phyloP scores from a whole-genome alignment of 2,797 vertebrate genomes.

The Enteromius viviparus region DNA sequence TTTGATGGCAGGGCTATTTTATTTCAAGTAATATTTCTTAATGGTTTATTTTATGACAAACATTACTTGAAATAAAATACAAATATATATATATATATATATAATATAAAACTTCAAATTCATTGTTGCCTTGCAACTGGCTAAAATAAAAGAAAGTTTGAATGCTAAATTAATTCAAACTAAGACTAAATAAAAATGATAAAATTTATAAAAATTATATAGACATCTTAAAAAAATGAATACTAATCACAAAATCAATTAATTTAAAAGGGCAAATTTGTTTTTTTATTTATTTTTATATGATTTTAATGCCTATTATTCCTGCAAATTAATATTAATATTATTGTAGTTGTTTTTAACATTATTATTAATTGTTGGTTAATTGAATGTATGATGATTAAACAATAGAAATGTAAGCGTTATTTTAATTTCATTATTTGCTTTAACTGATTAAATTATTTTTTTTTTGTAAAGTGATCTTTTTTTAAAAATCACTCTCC shows the following conservation, averaged over 20 bases:
- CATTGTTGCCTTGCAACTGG: neutral
- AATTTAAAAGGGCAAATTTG: neutral
- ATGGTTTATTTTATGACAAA: neutral
- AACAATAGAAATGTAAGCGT: neutral
- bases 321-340: neutral
- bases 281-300: neutral
- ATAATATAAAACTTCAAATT: neutral
- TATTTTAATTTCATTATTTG: neutral
- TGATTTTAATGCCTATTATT: neutral
- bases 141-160: neutral
- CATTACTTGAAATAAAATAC: neutral
- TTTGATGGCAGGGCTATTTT: neutral
- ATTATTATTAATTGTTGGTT: neutral
- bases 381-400: neutral
- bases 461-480: neutral
- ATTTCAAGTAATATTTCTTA: neutral
- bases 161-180: neutral
- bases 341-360: too few relatives aligned
- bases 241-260: neutral
- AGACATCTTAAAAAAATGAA: neutral
- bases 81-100: neutral
- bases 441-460: neutral
- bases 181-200: neutral
- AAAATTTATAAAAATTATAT: neutral
- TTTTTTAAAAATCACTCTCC: neutral